Percentiles rank a stretch among this genome's conserved stretches.
phyloP scores from a whole-genome alignment of 2,888 invertebrate species.

The Aphodius sticticus region DNA sequence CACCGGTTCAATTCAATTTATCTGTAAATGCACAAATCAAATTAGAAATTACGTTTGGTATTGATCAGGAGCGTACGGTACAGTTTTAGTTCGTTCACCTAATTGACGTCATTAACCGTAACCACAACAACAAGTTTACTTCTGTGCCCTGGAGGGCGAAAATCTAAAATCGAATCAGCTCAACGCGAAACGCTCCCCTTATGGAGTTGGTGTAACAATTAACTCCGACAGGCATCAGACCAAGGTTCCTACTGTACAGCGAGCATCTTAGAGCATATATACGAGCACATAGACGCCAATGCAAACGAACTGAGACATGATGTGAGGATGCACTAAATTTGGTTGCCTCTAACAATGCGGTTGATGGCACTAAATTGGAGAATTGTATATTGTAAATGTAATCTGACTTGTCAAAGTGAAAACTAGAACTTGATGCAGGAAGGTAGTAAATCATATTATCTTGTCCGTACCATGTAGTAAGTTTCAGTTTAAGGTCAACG shows the following conservation, averaged over 20 bases:
- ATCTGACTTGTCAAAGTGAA: neutral
- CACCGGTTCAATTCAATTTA: no score
- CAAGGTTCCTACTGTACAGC: neutral
- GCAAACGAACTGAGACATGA: neutral
- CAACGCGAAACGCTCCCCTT: neutral
- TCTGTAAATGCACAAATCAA: no score
- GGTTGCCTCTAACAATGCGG: neutral
- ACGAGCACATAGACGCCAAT: neutral
- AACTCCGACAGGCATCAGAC: neutral
- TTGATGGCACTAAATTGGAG: neutral
- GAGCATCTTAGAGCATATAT: neutral
- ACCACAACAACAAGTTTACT: constrained; percentile 4
- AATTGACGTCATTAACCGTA: neutral
- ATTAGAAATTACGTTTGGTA: neutral
- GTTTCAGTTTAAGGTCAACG: no score
- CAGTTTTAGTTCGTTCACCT: neutral
- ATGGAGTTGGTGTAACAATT: neutral
- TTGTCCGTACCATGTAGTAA: neutral
- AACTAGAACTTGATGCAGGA: neutral
- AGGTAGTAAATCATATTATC: neutral
- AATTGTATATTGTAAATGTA: neutral
- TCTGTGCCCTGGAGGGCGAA: neutral
- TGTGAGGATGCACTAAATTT: neutral
- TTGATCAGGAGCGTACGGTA: neutral
- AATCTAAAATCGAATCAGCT: neutral